Conservation (phyloP, 2,888 invertebrate genomes). For the Calliopum simillimum region DNA sequence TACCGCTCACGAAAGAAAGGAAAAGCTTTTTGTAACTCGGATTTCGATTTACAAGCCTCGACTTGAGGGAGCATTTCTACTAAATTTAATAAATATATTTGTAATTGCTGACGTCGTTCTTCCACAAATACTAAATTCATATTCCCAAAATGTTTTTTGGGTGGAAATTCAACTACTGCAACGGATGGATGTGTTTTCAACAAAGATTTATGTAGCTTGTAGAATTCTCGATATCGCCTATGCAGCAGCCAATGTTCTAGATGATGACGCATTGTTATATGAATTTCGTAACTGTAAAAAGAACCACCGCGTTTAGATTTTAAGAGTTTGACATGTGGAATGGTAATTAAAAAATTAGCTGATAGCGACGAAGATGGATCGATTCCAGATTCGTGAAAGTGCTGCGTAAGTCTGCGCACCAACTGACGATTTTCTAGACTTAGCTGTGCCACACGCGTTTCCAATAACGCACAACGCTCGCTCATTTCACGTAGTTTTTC, state of each 20-base stretch:
- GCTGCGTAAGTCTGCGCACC: constrained; percentile 59
- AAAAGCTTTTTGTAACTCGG: constrained; percentile 81
- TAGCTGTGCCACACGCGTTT: constrained; percentile 63
- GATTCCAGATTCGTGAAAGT: constrained; percentile 59
- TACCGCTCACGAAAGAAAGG: constrained; percentile 85
- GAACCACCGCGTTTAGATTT: constrained; percentile 51
- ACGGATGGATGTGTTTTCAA: constrained; percentile 87
- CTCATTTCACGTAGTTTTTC: constrained; percentile 57
- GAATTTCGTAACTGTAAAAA: constrained; percentile 64
- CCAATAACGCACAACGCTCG: constrained; percentile 61
- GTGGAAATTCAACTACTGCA: constrained; percentile 87
- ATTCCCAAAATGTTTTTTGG: constrained; percentile 93
- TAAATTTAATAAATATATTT: constrained; percentile 87
- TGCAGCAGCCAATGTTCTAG: constrained; percentile 96
- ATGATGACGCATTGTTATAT: constrained; percentile 63
- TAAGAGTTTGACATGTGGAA: constrained; percentile 62
- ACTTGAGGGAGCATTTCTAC: constrained; percentile 85
- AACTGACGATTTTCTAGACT: constrained; percentile 63
- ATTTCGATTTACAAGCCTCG: constrained; percentile 79
- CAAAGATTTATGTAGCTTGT: constrained; percentile 81
- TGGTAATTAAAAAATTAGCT: constrained; percentile 63
- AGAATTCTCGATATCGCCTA: constrained; percentile 92
- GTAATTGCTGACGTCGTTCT: constrained; percentile 84
- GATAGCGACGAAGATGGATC: constrained; percentile 59
- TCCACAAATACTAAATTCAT: constrained; percentile 90